A percentile compares a stretch with the other conserved stretches of the same genome.
phyloP scores from a whole-genome alignment of 2,888 invertebrate species.

The Sinohyriopsis cumingii region DNA sequence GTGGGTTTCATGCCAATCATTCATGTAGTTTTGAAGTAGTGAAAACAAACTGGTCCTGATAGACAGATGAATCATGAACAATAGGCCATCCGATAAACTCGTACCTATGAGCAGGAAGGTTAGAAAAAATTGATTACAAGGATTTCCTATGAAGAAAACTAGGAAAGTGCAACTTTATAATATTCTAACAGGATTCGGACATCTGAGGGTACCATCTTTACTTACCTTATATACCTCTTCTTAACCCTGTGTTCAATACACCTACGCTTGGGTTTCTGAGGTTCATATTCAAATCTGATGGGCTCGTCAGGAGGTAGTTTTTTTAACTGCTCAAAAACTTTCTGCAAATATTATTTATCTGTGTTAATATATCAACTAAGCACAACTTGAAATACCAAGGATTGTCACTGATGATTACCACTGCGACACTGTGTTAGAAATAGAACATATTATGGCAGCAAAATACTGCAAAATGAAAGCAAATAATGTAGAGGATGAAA shows the following conservation, averaged over 20 bases:
- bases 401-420: neutral
- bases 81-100: too few relatives aligned
- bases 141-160: neutral
- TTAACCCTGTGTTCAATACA: conserved; percentile 63
- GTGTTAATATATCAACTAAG: too few relatives aligned
- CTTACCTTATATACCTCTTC: conserved; percentile 62
- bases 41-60: too few relatives aligned
- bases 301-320: conserved; percentile 78
- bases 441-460: too few relatives aligned
- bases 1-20: too few relatives aligned
- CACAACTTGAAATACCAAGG: conserved; percentile 6
- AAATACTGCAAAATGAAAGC: too few relatives aligned
- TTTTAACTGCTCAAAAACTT: conserved; percentile 78
- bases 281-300: conserved; percentile 62
- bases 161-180: neutral
- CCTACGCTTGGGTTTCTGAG: conserved; percentile 53
- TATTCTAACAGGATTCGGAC: too few relatives aligned
- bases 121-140: too few relatives aligned
- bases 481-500: too few relatives aligned
- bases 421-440: neutral
- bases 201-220: neutral
- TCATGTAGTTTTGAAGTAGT: too few relatives aligned
- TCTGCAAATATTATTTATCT: conserved; percentile 32
- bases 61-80: too few relatives aligned
- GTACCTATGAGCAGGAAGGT: too few relatives aligned